Evolutionary conservation across 1,140 invertebrate genomes (phyloP), one percentile per base, ranked within the genome.

Genomic region (Drosophila santomea): DNA sequence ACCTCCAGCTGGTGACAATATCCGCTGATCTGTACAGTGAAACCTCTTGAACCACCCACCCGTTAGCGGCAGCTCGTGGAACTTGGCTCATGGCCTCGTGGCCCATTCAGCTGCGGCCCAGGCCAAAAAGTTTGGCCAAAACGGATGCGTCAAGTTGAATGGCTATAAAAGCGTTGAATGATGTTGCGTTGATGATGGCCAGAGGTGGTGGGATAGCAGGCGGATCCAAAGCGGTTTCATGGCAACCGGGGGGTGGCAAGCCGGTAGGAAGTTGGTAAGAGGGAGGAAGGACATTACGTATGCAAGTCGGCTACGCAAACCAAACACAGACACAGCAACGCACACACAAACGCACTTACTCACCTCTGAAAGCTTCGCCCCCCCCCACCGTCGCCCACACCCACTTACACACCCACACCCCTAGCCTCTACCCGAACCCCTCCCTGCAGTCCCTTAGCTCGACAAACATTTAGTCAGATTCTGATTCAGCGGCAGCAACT

Each of bases 81-180:
- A 57, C 47, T 44, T 78, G 39, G 36, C 66, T 36, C 39, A 58
- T 52, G 55, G 60, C 45, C 44, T 38, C 48, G 41, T 55, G 60
- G 69, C 50, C 63, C 59, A 56, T 72, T 41, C 73, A 84, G 52
- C 74, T 41, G 69, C 48, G 44, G 45, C 67, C 50, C 47, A 69
- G 63, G 51, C 69, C 51, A 75, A 88, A 88, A 88, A 79, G 66
- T 71, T 88, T 86, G 78, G 71, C 83, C 79, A 76, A 76, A 86
- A 77, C 83, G 72, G 83, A 79, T 83, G 83, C 84, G 75, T 75
- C 79, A 78, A 79, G 79, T 88, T 86, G 83, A 83, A 88, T 88
- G 84, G 83, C 83, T 83, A 88, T 83, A 86, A 88, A 86, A 86
- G 79, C 83, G 72, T 77, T 86, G 79, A 86, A 79, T 88, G 75